Conservation (phyloP, 2,113 vertebrate genomes). For the Xenopus borealis region DNA sequence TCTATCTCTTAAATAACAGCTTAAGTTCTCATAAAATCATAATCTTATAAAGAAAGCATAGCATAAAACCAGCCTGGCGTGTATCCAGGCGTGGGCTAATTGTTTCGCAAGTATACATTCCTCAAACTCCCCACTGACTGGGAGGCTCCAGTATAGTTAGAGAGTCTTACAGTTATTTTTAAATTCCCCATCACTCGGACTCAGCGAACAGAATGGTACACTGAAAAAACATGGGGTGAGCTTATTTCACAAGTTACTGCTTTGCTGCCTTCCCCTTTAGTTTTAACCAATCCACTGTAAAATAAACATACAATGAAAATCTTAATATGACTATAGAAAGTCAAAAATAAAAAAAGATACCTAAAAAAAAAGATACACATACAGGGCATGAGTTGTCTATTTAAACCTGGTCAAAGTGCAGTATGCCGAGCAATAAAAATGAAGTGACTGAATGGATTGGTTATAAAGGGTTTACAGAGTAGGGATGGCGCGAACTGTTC, state of each 20-base stretch:
- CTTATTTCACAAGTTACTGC: not conserved
- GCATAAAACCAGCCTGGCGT: conserved; percentile 45
- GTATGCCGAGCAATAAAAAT: too few relatives aligned
- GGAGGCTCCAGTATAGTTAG: conserved; percentile 54
- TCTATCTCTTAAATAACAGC: conserved; percentile 48
- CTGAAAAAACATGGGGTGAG: not conserved
- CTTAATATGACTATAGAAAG: too few relatives aligned
- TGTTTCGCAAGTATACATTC: conserved; percentile 52
- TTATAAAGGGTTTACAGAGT: too few relatives aligned
- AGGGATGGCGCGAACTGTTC: too few relatives aligned
- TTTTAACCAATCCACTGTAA: too few relatives aligned
- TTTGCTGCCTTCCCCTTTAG: too few relatives aligned
- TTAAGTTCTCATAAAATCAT: conserved; percentile 53
- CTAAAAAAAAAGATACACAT: too few relatives aligned
- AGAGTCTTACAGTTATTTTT: conserved; percentile 46
- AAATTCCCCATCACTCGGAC: not conserved
- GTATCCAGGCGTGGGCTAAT: conserved; percentile 46
- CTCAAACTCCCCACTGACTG: conserved; percentile 59
- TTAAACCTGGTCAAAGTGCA: too few relatives aligned
- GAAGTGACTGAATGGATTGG: not conserved
- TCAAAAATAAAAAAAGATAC: too few relatives aligned
- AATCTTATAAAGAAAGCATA: conserved; percentile 48
- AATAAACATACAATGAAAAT: too few relatives aligned
- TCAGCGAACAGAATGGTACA: not conserved
- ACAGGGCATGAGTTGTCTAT: too few relatives aligned